phyloP scores from a whole-genome alignment of 1,140 invertebrate species.

The Pachyrhynchus sulphureomaculatus region DNA sequence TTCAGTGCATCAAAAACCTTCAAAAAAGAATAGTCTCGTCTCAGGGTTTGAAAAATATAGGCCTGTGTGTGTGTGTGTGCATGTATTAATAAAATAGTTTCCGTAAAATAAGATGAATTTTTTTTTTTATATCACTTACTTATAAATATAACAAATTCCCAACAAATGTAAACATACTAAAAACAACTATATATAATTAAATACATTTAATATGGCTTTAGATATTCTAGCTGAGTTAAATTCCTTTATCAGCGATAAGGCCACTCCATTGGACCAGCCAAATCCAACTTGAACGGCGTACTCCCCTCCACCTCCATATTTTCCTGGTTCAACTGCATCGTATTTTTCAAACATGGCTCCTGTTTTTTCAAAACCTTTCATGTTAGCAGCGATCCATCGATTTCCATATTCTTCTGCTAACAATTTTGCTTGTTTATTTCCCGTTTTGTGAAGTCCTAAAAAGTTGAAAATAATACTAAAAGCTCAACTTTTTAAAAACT shows the following conservation, averaged over 20 bases:
- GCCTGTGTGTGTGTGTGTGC: no score
- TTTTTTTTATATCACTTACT: no score
- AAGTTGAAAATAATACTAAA: not conserved
- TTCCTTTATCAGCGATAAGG: conserved; percentile 27
- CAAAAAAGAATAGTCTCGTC: no score
- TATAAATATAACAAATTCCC: not conserved
- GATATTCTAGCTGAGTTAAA: conserved; percentile 15
- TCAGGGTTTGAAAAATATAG: no score
- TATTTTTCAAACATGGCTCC: conserved; percentile 88
- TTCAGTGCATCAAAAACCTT: no score
- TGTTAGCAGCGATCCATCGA: conserved; percentile 75
- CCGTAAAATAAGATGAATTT: no score
- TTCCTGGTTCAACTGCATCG: conserved; percentile 67
- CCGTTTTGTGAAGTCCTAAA: conserved; percentile 62
- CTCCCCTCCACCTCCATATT: conserved; percentile 84
- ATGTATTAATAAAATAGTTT: no score
- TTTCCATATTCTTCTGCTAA: conserved; percentile 69
- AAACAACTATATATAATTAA: conserved; percentile 4
- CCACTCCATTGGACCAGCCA: conserved; percentile 93
- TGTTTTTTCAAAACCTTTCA: conserved; percentile 55
- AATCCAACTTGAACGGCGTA: conserved; percentile 88
- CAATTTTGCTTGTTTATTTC: conserved; percentile 60
- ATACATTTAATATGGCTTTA: not conserved
- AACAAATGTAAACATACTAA: not conserved
- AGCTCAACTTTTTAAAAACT: no score